Evolutionary conservation across 2,797 vertebrate species (phyloP), one percentile per base, ranked within the genome.

Genomic region (Gobionotothen gibberifrons): DNA sequence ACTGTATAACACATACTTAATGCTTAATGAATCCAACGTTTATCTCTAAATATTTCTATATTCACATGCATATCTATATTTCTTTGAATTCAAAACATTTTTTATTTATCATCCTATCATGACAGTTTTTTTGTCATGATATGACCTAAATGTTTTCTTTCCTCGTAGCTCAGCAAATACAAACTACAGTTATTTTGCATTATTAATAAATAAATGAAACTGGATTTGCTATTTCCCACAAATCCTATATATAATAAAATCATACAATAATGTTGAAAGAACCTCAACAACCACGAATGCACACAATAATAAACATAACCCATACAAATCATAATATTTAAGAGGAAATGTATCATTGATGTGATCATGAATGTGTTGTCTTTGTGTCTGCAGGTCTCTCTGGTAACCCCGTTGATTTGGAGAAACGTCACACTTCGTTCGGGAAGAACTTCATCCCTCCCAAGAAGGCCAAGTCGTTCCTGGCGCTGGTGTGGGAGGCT

Each of bases 401-500:
- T 0, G 98, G 97, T 22, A 98, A 97, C 91, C 97, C 97, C 0
- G 83, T 93, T 0, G 98, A 99, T 85, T 91, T 99, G 87, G 97
- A 99, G 77, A 99, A 96, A 87, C 94, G 97, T 58, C 95, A 95
- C n/a, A 67, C 91, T 8, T 69, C 93, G 0, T 99, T 95, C 1
- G 98, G 98, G 4, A 92, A 95, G 84, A 99, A 99, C 84, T 93
- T 98, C 59, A 99, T 99, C 57, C 98, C 98, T 19, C 98, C 98
- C 0, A 99, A 98, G 83, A 98, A 97, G 91, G 29, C 98, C 79
- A 99, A 99, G 94, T 97, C 97, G 0, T 99, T 99, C 93, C 92
- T 99, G 90, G 95, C 96, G 90, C 94, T 99, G 90, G 98, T 99
- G 82, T 99, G 98, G 98, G 98, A 99, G 87, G 98, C 98, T 0